These are phyloP conservation scores for Acleris sparsana DNA, from an alignment of 2,888 invertebrate species.

Conservation along the genomic window DNA sequence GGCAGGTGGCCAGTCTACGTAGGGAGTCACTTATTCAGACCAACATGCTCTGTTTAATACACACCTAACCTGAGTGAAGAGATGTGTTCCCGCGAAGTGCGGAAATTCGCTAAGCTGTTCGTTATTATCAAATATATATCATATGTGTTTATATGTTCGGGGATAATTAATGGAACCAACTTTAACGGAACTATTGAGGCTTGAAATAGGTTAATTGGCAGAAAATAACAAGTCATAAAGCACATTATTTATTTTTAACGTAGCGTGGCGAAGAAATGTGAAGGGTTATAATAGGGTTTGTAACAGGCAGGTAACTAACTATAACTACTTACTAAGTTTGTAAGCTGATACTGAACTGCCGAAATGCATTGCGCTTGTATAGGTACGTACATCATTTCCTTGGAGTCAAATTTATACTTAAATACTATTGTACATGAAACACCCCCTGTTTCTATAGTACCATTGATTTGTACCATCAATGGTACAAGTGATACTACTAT, in stretches of 20 bases:
- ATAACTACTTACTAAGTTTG: too few species aligned
- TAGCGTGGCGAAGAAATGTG: too few species aligned
- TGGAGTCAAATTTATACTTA: too few species aligned
- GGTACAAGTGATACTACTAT: too few species aligned
- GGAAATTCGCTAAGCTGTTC: conserved; percentile 44
- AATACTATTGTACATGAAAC: too few species aligned
- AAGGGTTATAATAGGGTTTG: too few species aligned
- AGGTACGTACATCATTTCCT: too few species aligned
- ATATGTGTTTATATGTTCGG: conserved; percentile 50
- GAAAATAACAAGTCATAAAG: conserved; percentile 16
- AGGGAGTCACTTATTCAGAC: conserved; percentile 6
- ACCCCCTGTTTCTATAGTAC: too few species aligned
- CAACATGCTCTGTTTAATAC: conserved; percentile 23
- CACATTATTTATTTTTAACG: neutral
- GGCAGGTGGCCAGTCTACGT: conserved; percentile 13
- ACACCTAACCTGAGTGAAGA: conserved; percentile 31
- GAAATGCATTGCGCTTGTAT: too few species aligned
- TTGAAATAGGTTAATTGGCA: conserved; percentile 30
- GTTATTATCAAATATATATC: conserved; percentile 56
- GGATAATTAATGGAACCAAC: conserved; percentile 56
- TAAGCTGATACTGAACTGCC: too few species aligned
- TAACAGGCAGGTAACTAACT: too few species aligned
- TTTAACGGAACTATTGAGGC: conserved; percentile 52
- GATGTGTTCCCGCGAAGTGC: conserved; percentile 32
- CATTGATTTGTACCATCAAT: too few species aligned